Conservation (phyloP, 2,888 invertebrate genomes). For the Rhogogaster chlorosoma region DNA sequence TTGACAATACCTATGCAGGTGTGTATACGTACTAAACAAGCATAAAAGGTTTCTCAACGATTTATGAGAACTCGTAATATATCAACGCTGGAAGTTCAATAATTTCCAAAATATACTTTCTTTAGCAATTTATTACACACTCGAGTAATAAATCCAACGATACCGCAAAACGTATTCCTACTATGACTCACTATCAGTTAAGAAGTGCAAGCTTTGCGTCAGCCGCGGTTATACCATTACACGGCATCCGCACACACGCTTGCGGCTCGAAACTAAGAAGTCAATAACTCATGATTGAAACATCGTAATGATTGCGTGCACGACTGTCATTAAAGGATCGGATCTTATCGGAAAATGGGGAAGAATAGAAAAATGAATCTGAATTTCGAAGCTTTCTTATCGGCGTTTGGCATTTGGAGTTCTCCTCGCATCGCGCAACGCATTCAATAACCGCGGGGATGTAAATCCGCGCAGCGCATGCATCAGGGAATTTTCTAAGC, state of each 20-base stretch:
- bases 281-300: conserved; percentile 17
- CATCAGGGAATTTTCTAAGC: not conserved
- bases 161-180: not conserved
- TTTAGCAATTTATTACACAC: not conserved
- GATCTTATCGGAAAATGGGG: not conserved
- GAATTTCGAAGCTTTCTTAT: not conserved
- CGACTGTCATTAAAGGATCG: not conserved
- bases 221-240: conserved; percentile 11
- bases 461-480: not conserved
- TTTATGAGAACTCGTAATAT: not conserved
- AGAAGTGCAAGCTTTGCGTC: conserved; percentile 29
- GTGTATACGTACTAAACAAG: not conserved
- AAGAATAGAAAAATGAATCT: not conserved
- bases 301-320: not conserved
- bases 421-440: not conserved
- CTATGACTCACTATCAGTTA: conserved; percentile 26
- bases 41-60: not conserved
- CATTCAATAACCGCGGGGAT: not conserved
- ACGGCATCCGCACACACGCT: not conserved
- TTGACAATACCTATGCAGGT: not conserved
- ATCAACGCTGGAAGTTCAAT: not conserved
- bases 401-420: not conserved
- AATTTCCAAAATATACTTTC: not conserved
- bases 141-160: not conserved
- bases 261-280: not conserved